A percentile compares a stretch with the other conserved stretches of the same genome.
Evolutionary conservation across 1,140 invertebrate species (phyloP).

Genomic region (Aphelinus atriplicis): DNA sequence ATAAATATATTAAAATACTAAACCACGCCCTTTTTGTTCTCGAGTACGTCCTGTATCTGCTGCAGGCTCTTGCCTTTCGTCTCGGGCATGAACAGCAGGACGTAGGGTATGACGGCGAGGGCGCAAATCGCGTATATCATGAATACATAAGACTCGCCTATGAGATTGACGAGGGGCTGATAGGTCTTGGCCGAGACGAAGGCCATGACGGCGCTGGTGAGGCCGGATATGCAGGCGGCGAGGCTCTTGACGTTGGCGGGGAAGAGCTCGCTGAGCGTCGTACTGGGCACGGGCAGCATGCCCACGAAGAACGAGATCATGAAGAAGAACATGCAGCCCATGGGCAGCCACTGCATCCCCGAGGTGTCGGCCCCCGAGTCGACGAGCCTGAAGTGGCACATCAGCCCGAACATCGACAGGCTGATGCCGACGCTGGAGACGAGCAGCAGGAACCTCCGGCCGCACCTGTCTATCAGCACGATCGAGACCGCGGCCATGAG

Average conservation of each 20-base stretch:
- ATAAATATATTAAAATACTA: too few species aligned
- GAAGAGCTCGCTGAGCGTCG: constrained; percentile 79
- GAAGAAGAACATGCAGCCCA: constrained; percentile 39
- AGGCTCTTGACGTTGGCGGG: constrained; percentile 74
- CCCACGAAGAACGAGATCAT: constrained; percentile 67
- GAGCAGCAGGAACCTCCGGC: constrained; percentile 75
- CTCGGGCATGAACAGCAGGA: constrained; percentile 75
- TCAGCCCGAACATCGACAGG: constrained; percentile 67
- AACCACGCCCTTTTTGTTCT: not conserved
- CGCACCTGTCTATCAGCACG: constrained; percentile 75
- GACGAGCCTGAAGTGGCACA: constrained; percentile 71
- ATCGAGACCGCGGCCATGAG: constrained; percentile 69
- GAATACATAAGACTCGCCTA: constrained; percentile 58
- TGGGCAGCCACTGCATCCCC: constrained; percentile 42
- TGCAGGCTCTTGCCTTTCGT: constrained; percentile 82
- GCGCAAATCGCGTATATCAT: constrained; percentile 54
- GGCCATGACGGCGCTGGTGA: constrained; percentile 75
- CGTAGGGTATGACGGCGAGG: constrained; percentile 71
- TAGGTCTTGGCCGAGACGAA: constrained; percentile 80
- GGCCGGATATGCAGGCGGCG: constrained; percentile 74
- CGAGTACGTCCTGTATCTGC: constrained; percentile 49
- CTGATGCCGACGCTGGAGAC: constrained; percentile 69
- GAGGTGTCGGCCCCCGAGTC: constrained; percentile 61
- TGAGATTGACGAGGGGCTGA: constrained; percentile 69
- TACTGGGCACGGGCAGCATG: constrained; percentile 75